Base-by-base conservation (phyloP, 2,797 vertebrate species). In the Anolis apletophallus region DNA sequence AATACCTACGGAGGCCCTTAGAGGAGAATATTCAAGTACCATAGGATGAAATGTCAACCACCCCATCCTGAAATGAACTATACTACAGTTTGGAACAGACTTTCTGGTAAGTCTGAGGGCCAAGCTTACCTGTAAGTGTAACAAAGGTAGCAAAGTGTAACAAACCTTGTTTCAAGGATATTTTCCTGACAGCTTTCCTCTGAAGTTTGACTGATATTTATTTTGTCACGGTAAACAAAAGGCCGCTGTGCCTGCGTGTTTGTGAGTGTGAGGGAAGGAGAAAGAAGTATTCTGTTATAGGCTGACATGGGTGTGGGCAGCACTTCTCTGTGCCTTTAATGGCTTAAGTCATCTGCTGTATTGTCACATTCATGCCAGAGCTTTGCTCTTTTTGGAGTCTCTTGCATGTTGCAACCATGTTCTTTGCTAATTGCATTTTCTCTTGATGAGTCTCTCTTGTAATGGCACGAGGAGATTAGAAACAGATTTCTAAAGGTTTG, bases 401-500 rank as follows among this genome's bases (percentile, higher is more conserved):
- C 85, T 89, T 82, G 76, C 50, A 86, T 46, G 7, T 71, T 2
- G 29, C 64, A 80, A 81, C 64, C 1, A 88, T 85, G 34, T 80
- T 82, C 40, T 87, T 59, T 76, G 68, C 83, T 91, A 59, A 91
- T 87, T 81, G 84, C 69, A 83, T 84, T 77, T 84, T 78, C 76
- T 89, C 50, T 32, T 46, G 59, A 64, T 92, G 87, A 84, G 71
- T 85, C 87, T 89, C 86, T 89, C 89, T 88, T 86, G 1, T 91
- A 89, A 92, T 87, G 85, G 92, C 72, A 40, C 5, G 23, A 80
- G 23, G 12, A 71, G 46, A 84, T 74, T 74, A 29, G 55, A 80
- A 88, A 74, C 81, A 87, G 50, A 29, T 88, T 79, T 83, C 21
- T 84, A 46, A 79, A 64, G 2, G 67, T 75, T 50, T 81, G 75